Conservation (phyloP, 92 coral and sea anemone species). For the Porites lobata region DNA sequence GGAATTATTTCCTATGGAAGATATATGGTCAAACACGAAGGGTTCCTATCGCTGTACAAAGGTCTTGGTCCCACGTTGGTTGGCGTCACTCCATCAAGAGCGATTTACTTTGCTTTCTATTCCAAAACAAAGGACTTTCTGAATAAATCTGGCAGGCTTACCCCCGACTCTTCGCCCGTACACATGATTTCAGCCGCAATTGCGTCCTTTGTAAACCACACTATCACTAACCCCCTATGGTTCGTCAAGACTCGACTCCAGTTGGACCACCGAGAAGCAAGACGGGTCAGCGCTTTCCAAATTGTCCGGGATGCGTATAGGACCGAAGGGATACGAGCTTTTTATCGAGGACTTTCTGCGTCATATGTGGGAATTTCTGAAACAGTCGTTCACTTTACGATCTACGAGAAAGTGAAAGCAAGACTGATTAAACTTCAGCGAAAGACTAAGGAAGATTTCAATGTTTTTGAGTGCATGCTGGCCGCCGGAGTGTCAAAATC, state of each 20-base stretch:
- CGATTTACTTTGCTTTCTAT: slow-evolving; percentile 91
- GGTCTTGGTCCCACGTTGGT: slow-evolving; percentile 90
- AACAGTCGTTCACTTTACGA: slow-evolving; percentile 91
- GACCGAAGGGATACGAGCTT: slow-evolving; percentile 90
- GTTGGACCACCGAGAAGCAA: slow-evolving; percentile 78
- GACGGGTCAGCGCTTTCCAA: slow-evolving; percentile 68
- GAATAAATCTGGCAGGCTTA: slow-evolving; percentile 75
- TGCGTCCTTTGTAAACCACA: slow-evolving; percentile 89
- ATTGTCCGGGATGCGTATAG: slow-evolving; percentile 81
- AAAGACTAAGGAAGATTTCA: slow-evolving; percentile 61
- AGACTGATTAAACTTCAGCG: slow-evolving; percentile 59
- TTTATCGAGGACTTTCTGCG: slow-evolving; percentile 95
- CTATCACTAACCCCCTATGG: slow-evolving; percentile 96
- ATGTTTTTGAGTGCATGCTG: slow-evolving; percentile 82
- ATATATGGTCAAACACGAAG: slow-evolving; percentile 86
- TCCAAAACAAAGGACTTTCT: slow-evolving; percentile 82
- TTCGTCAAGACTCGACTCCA: slow-evolving; percentile 95
- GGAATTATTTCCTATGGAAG: slow-evolving; percentile 87
- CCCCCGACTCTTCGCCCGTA: slow-evolving; percentile 70
- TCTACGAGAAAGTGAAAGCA: slow-evolving; percentile 86
- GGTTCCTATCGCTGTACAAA: slow-evolving; percentile 83
- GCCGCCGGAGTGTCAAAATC: slow-evolving; percentile 93
- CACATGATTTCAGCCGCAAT: slow-evolving; percentile 89
- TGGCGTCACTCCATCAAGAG: slow-evolving; percentile 94
- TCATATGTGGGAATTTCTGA: slow-evolving; percentile 97